Base-by-base conservation (phyloP, 2,113 vertebrate genomes). In the Thomomys bottae region DNA sequence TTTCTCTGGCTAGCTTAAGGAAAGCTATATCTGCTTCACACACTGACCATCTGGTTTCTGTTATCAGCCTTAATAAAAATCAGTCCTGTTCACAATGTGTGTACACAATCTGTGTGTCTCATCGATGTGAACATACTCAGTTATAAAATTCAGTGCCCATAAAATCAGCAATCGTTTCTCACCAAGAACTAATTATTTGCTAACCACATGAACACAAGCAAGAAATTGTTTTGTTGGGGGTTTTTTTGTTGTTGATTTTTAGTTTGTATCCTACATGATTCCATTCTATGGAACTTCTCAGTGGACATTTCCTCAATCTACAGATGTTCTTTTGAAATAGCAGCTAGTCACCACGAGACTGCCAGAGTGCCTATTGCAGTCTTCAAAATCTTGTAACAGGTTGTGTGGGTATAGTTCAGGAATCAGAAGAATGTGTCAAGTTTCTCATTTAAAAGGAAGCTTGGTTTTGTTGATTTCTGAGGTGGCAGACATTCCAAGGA, bases 401-500 rank as follows among this genome's bases (percentile, higher is more conserved):
- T 94, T 95, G 78, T 93, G 78, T 91, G 73, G 75, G 94, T 49
- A 94, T 67, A 85, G 93, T 93, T 95, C 92, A 93, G 95, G 94
- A 96, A 96, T 95, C 75, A 84, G 54, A 94, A 38, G 88, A 90
- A 96, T 92, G 59, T 89, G 78, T 93, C 66, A 84, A 76, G 71
- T 75, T 95, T 95, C 61, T 95, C 61, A 40, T 79, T 92, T 83
- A 97, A 90, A 88, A 17, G 49, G 94, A 96, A 96, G 38, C 63
- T 28, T 38, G 88, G 92, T 93, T 54, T 54, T 92, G 93, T 94
- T 93, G 91, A 77, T 95, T 95, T 94, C 94, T 90, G 94, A 96
- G 92, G 90, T 89, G 89, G 86, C 95, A 96, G 95, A 95, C 88
- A 84, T 89, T 80, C 95, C 96, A 94, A 95, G 87, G 81, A 30